Evolutionary conservation across 2,888 invertebrate genomes (phyloP), one percentile per base, ranked within the genome.

Genomic region (Acrobasis consociella): DNA sequence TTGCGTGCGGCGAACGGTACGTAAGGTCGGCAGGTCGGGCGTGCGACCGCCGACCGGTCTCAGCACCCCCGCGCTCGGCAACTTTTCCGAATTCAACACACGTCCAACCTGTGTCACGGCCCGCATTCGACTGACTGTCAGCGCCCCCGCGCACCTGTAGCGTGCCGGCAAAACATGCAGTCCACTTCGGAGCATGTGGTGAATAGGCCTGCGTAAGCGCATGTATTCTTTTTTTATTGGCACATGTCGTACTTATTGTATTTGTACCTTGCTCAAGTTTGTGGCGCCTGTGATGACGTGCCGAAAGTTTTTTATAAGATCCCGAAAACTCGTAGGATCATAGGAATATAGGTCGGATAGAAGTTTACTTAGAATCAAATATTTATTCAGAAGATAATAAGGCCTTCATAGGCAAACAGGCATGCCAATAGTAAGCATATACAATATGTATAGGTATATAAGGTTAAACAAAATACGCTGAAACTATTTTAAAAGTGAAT

Each of bases 1-100:
- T 82, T 87, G 87, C 86, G 86, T 88, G 77, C 76, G 81, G 88
- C 86, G 88, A 89, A 86, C 87, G 89, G 89, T 87, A 84, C 89
- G 91, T 93, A 91, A 93, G 93, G 94, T 93, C 93, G 93, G 88
- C 91, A 84, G 91, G 92, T 89, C 91, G 83, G 77, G 72, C 77
- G 82, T 78, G 77, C 76, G 78, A 80, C 78, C 76, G 78, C 75
- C 83, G 87, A 88, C 89, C 87, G 87, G 89, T 88, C 84, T 75
- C 80, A 71, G 84, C 86, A 86, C 87, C 86, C 85, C 86, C 87
- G 86, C 86, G 73, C 80, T 73, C 75, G 73, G 74, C 69, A 67
- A 73, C 80, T 78, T 78, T 73, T 74, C 50, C 74, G 72, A 78
- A 77, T 74, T 77, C 76, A 76, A 52, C 46, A 31, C 63, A 60